These are phyloP conservation scores for Styela plicata DNA, from an alignment of 23 tunicate species.

Conservation along the genomic window DNA sequence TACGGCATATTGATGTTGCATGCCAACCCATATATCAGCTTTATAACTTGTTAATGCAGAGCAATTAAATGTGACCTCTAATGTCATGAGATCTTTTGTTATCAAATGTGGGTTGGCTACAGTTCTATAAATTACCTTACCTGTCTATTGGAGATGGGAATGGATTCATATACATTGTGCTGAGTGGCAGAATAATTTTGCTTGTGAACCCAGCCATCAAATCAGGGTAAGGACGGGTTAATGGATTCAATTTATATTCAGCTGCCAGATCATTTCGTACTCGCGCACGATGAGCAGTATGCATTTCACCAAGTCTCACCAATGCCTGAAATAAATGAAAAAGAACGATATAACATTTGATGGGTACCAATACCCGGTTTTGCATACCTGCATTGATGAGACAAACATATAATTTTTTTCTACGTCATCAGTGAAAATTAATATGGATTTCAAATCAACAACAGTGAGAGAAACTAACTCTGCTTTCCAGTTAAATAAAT, in stretches of 20 bases:
- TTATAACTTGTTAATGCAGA: no score
- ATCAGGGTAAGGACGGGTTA: constrained; percentile 76
- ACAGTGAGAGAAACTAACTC: no score
- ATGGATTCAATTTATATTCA: constrained; percentile 70
- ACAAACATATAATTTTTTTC: background rate
- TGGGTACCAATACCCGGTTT: no score
- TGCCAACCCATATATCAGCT: no score
- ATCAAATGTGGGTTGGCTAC: no score
- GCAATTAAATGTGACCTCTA: no score
- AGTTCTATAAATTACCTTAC: no score
- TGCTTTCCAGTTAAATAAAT: no score
- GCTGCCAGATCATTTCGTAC: constrained; percentile 73
- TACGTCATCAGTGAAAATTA: background rate
- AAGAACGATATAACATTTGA: no score
- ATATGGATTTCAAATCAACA: background rate
- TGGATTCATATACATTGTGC: constrained; percentile 55
- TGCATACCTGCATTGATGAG: no score
- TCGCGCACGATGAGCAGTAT: constrained; percentile 73
- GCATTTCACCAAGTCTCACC: constrained; percentile 93
- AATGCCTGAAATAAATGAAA: constrained; percentile 77
- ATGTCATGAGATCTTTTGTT: no score
- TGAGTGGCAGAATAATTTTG: constrained; percentile 51
- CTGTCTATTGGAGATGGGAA: constrained; percentile 74
- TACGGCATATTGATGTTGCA: no score
- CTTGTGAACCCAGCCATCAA: constrained; percentile 76